These are phyloP conservation scores for Morelia viridis DNA, from an alignment of 2,797 vertebrate genomes.

Conservation along the genomic window DNA sequence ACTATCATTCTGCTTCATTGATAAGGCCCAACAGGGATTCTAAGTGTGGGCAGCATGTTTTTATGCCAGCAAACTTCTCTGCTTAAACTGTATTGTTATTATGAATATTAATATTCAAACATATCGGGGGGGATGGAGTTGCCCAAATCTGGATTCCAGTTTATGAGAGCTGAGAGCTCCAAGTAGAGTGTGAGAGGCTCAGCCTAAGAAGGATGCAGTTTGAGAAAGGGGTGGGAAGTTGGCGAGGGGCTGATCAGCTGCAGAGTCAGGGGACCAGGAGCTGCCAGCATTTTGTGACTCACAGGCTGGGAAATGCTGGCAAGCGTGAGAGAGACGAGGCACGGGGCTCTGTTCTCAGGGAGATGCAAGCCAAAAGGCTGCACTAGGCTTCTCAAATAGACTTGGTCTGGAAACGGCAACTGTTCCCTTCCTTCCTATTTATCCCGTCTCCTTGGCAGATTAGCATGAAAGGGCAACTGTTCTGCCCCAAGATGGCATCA, in stretches of 20 bases:
- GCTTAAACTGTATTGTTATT: not conserved
- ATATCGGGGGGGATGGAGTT: not conserved
- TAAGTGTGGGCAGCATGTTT: not conserved
- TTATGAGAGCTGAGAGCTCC: constrained; percentile 10
- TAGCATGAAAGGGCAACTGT: not conserved
- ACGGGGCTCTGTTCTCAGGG: constrained; percentile 45
- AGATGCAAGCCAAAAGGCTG: constrained; percentile 37
- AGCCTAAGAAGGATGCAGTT: not conserved
- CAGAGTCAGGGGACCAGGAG: constrained; percentile 35
- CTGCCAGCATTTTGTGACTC: constrained; percentile 67
- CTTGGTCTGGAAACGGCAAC: constrained; percentile 51
- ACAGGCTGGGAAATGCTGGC: constrained; percentile 62
- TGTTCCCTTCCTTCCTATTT: constrained; percentile 19
- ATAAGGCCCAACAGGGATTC: not conserved
- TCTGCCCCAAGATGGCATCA: not conserved
- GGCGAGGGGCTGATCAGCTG: not conserved
- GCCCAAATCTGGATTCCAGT: constrained; percentile 7
- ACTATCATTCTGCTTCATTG: not conserved
- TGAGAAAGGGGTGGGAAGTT: constrained; percentile 48
- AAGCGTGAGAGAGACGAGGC: constrained; percentile 38
- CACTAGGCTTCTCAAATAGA: constrained; percentile 66
- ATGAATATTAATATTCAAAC: not conserved
- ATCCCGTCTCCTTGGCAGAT: not conserved
- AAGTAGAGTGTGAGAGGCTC: not conserved
- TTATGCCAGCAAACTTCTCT: not conserved